Evolutionary conservation across 2,797 vertebrate genomes (phyloP), one percentile per base, ranked within the genome.

Genomic region (Phyllotis vaccarum): DNA sequence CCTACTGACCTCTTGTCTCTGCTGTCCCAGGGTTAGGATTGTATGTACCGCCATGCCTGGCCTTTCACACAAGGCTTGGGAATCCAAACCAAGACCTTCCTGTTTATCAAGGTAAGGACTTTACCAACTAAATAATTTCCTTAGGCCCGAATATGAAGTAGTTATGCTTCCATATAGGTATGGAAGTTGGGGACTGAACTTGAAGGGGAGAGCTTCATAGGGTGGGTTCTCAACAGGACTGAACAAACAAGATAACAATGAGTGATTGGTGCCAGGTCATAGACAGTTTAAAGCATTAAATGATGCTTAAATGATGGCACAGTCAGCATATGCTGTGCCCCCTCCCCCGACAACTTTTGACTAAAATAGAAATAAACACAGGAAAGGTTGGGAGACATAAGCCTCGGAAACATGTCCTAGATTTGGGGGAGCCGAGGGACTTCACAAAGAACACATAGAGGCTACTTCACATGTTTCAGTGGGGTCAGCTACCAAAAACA

Each of bases 401-500:
- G 96, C 93, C 91, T 31, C 3, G 1, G 86, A 97, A 85, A 13
- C 64, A 40, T 8, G 43, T 79, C 54, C 1, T 0, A 89, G 93
- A 34, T 37, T 43, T 0, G 62, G 80, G 62, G 10, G 22, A 95
- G 88, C 89, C 93, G 64, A 88, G 75, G 14, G 83, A 64, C n/a
- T 52, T 22, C 79, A 86, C 52, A 19, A 90, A 95, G 68, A 46
- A 29, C 96, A 95, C 93, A 86, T 82, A 54, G 56, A 31, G 37
- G 0, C 52, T 87, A n/a, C 74, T 94, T 49, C 27, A 46, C 24
- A 74, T 3, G 3, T 70, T 97, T 75, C 86, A 6, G 75, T 68
- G 0, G 86, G 14, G 54, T 37, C 88, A 83, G 95, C 97, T 60
- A 97, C 95, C 93, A 95, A 90, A 94, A 98, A 95, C 7, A 40